A percentile compares a stretch with the other conserved stretches of the same genome.
Evolutionary conservation across 2,888 invertebrate species (phyloP).

Genomic region (Pycnomerus fuliginosus): DNA sequence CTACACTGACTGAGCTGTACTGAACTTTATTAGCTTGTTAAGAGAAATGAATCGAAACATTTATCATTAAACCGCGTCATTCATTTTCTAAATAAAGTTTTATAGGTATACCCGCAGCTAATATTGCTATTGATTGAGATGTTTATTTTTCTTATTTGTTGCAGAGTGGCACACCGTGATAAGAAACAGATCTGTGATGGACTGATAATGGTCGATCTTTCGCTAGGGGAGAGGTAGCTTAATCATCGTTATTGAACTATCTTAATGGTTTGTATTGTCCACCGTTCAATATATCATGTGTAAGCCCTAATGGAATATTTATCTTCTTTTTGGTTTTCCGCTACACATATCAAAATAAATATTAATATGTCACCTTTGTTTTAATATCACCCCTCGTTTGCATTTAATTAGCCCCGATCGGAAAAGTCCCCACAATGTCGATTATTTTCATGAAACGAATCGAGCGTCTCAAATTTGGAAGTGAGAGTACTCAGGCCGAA

Average conservation of each 20-base stretch:
- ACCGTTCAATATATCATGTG: conserved; percentile 49
- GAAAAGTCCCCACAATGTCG: too few species aligned
- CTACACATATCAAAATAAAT: too few species aligned
- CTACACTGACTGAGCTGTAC: too few species aligned
- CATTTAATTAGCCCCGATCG: too few species aligned
- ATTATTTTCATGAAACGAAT: conserved; percentile 1
- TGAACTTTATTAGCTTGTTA: too few species aligned
- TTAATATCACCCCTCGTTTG: too few species aligned
- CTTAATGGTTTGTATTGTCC: conserved; percentile 53
- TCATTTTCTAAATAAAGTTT: too few species aligned
- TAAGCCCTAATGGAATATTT: conserved; percentile 46
- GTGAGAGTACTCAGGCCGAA: conserved; percentile 13
- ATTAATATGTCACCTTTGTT: too few species aligned
- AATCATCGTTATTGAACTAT: conserved; percentile 53
- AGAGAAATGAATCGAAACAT: too few species aligned
- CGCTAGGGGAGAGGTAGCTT: conserved; percentile 47
- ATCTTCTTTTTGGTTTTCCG: conserved; percentile 40
- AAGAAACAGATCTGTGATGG: conserved; percentile 42
- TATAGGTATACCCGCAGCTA: too few species aligned
- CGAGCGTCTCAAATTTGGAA: conserved; percentile 14
- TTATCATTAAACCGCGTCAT: too few species aligned
- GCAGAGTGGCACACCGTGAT: conserved; percentile 31
- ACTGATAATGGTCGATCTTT: conserved; percentile 46
- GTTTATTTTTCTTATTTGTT: conserved; percentile 31
- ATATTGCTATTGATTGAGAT: conserved; percentile 21